These are phyloP conservation scores for Drosophila merina DNA, from an alignment of 2,888 invertebrate species.

Conservation along the genomic window DNA sequence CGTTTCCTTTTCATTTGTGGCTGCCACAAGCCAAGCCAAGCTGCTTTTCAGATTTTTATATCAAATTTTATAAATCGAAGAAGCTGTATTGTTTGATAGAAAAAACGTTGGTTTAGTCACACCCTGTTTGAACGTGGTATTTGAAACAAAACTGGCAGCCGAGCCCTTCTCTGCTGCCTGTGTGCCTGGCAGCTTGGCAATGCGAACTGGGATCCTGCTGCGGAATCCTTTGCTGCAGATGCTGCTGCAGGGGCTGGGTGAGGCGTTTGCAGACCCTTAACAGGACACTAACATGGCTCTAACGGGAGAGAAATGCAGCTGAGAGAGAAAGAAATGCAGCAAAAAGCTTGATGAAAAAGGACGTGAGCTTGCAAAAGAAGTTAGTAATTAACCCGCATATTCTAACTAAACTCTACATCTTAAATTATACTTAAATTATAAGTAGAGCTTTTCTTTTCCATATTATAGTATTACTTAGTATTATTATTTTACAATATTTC, in stretches of 20 bases:
- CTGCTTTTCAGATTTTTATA: neutral
- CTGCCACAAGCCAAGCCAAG: slow-evolving; percentile 1
- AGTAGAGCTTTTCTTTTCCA: too few species aligned
- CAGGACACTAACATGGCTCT: slow-evolving; percentile 30
- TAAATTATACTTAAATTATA: too few species aligned
- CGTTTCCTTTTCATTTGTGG: slow-evolving; percentile 48
- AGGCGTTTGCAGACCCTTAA: slow-evolving; percentile 43
- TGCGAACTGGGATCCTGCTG: slow-evolving; percentile 55
- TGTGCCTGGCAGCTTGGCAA: slow-evolving; percentile 63
- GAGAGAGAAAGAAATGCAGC: slow-evolving; percentile 29
- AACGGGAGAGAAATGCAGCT: slow-evolving; percentile 30
- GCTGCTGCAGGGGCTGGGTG: slow-evolving; percentile 54
- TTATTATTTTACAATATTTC: too few species aligned
- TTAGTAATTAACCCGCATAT: slow-evolving; percentile 12
- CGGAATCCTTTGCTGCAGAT: slow-evolving; percentile 24
- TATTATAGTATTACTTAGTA: too few species aligned
- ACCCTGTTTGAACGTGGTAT: slow-evolving; percentile 34
- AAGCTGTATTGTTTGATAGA: slow-evolving; percentile 2
- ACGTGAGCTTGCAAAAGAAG: slow-evolving; percentile 5
- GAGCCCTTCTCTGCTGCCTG: slow-evolving; percentile 62
- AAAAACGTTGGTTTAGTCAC: slow-evolving; percentile 23
- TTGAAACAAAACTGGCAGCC: slow-evolving; percentile 23
- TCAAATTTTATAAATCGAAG: neutral
- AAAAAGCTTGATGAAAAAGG: slow-evolving; percentile 22
- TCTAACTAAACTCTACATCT: neutral